These are phyloP conservation scores for Sandelia bainsii DNA, from an alignment of 2,797 vertebrate species.

Conservation along the genomic window DNA sequence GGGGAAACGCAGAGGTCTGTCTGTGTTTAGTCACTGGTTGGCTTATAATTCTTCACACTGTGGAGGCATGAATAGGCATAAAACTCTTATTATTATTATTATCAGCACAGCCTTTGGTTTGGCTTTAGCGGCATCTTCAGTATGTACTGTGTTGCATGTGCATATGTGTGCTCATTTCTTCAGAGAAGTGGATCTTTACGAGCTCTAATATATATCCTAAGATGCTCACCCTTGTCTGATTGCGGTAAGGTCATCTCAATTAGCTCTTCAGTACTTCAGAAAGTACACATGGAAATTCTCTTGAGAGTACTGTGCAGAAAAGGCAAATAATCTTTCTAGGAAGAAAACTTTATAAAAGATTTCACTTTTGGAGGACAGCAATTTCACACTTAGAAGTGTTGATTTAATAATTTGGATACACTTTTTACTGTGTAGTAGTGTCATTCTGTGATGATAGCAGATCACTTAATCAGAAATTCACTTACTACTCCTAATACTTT, in stretches of 20 bases:
- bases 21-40: slow-evolving; percentile 38
- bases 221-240: slow-evolving; percentile 52
- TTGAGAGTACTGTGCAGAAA: slow-evolving; percentile 14
- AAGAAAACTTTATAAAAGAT: slow-evolving; percentile 50
- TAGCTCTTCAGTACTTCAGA: slow-evolving; percentile 46
- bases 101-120: slow-evolving; percentile 43
- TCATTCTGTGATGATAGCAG: slow-evolving; percentile 19
- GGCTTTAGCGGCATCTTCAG: slow-evolving; percentile 18
- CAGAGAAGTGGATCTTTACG: slow-evolving; percentile 35
- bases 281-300: slow-evolving; percentile 50
- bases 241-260: slow-evolving; percentile 56
- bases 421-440: slow-evolving; percentile 9
- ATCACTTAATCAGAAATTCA: slow-evolving; percentile 30
- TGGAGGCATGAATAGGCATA: slow-evolving; percentile 45
- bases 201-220: slow-evolving; percentile 35
- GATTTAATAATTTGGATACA: slow-evolving; percentile 33
- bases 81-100: slow-evolving; percentile 43
- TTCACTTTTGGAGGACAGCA: slow-evolving; percentile 48
- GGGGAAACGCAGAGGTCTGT: slow-evolving; percentile 50
- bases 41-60: slow-evolving; percentile 53
- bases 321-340: slow-evolving; percentile 37
- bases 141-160: slow-evolving; percentile 3
- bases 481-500: slow-evolving; percentile 26
- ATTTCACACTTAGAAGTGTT: slow-evolving; percentile 13
- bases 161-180: slow-evolving; percentile 25